These are phyloP conservation scores for Petrocephalus sullivani DNA, from an alignment of 2,797 vertebrate species.

Conservation along the genomic window DNA sequence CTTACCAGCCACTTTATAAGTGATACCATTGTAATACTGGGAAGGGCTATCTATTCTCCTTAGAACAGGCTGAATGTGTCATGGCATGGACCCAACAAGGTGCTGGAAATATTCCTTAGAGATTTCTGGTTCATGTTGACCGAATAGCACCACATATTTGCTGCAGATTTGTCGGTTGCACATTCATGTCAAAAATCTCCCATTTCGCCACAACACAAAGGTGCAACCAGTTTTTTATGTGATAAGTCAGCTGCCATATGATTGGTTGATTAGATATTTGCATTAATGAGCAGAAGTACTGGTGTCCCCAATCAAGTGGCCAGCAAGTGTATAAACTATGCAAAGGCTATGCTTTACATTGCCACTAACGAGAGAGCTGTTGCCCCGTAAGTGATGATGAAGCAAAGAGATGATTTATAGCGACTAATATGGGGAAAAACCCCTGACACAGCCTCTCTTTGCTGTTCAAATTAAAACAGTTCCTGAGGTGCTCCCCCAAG, in stretches of 20 bases:
- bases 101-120: too few relatives aligned
- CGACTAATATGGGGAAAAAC: constrained; percentile 31
- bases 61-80: too few relatives aligned
- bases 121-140: too few relatives aligned
- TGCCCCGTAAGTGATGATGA: not conserved
- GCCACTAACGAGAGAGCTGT: not conserved
- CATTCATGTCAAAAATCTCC: not conserved
- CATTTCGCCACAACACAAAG: not conserved
- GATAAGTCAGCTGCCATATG: not conserved
- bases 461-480: constrained; percentile 36
- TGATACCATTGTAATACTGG: too few relatives aligned
- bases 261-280: not conserved
- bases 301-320: not conserved
- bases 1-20: too few relatives aligned
- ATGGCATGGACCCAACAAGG: too few relatives aligned
- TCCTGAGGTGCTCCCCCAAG: constrained; percentile 35
- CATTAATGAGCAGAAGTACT: not conserved
- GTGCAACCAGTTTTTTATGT: not conserved
- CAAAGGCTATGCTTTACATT: not conserved
- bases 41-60: too few relatives aligned
- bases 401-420: not conserved
- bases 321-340: not conserved
- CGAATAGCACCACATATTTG: too few relatives aligned
- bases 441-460: constrained; percentile 41
- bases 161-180: not conserved